Evolutionary conservation across 2,888 invertebrate genomes (phyloP), one percentile per base, ranked within the genome.

Genomic region (Aphelenchoides bicaudatus): DNA sequence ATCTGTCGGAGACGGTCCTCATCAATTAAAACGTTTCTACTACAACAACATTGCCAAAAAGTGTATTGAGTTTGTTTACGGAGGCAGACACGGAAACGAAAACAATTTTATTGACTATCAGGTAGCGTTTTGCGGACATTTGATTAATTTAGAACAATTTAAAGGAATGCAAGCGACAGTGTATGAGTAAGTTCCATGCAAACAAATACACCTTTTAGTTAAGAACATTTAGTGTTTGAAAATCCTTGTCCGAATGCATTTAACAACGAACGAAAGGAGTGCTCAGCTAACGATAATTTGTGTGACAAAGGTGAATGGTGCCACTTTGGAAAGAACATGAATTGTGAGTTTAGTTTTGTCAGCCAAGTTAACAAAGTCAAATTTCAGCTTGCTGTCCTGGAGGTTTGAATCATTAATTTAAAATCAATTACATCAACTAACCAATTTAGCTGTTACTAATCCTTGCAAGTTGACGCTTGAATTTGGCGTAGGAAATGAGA

Each of bases 31-130:
- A 53, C 58, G 73, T 50, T 76, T 66, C 62, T 75, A 73, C 64
- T 77, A 74, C 69, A 74, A 77, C 56, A 71, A 72, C 3, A 65
- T 74, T 56, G 66, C 72, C 16, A 68, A 71, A 48, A 60, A 68
- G 46, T 77, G 77, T 50, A 68, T 66, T 8, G 75, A 78, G 48
- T 77, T 77, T 61, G 56, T 68, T 23, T 76, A 75, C 62, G 66
- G 67, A 29, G 75, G 75, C 34, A 68, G 65, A 31, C 68, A 67
- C 25, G 77, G 77, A 59, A 77, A 77, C 59, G 76, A 77, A 61
- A 77, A 77, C 66, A 74, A 75, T 54, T 78, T 73, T 62, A 58
- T 74, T 46, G 68, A 69, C 2, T 46, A 58, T 39, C n/a, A n/a
- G n/a, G n/a, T n/a, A n/a, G n/a, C n/a, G n/a, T n/a, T n/a, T n/a